Evolutionary conservation across 1,140 invertebrate species (phyloP).

Genomic region (Ridgeia piscesae): DNA sequence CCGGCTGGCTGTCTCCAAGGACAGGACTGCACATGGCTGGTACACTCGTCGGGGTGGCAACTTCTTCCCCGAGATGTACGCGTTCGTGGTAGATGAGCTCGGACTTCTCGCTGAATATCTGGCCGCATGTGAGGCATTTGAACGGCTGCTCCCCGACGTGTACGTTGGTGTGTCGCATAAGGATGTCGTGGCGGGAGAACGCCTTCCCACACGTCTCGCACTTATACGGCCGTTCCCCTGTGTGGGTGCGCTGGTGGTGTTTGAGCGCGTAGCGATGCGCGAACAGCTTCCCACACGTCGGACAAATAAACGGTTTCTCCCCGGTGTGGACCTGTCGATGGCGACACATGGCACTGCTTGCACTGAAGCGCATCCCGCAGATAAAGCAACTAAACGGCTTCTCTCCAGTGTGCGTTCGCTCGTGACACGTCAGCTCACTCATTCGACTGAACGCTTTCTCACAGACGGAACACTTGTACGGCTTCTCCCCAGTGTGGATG

Average conservation of each 20-base stretch:
- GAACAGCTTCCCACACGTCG: constrained; percentile 53
- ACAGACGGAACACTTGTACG: constrained; percentile 69
- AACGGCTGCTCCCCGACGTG: not conserved
- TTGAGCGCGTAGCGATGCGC: constrained; percentile 50
- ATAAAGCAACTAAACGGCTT: constrained; percentile 75
- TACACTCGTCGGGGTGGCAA: not conserved
- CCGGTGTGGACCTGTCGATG: constrained; percentile 67
- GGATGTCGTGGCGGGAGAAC: constrained; percentile 16
- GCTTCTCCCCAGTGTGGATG: constrained; percentile 32
- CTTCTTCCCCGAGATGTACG: constrained; percentile 90
- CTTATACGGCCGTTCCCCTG: constrained; percentile 73
- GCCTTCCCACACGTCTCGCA: constrained; percentile 33
- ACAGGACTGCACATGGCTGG: not conserved
- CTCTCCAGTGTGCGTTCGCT: constrained; percentile 79
- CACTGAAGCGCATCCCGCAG: constrained; percentile 76
- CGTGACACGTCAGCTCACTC: constrained; percentile 78
- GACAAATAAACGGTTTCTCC: constrained; percentile 56
- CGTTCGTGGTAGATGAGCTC: constrained; percentile 91
- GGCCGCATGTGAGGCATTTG: not conserved
- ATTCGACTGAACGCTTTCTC: constrained; percentile 85
- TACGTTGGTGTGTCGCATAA: not conserved
- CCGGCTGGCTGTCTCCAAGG: not conserved
- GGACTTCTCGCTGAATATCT: constrained; percentile 83
- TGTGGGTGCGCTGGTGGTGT: constrained; percentile 59
- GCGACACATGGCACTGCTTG: constrained; percentile 82